Percentiles rank a stretch among this genome's conserved stretches.
phyloP scores from a whole-genome alignment of 2,113 vertebrate genomes.

The Onychorhynchus coronatus region DNA sequence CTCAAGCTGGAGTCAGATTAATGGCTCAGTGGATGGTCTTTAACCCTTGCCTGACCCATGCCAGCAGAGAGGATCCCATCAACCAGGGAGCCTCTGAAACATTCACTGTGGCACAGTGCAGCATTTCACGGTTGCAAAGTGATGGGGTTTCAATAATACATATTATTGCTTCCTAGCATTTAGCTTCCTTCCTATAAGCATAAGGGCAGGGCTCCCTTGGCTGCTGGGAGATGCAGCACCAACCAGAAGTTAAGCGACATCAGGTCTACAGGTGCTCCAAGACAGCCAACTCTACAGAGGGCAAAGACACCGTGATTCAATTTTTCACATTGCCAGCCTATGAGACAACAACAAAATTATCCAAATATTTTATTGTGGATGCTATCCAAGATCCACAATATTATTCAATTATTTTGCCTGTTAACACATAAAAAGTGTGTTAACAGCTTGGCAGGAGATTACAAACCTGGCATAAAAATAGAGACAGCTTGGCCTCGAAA shows the following conservation, averaged over 20 bases:
- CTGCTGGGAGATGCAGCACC: neutral
- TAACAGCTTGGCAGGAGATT: neutral
- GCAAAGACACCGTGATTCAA: neutral
- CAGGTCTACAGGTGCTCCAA: neutral
- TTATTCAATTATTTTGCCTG: neutral
- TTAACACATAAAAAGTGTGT: neutral
- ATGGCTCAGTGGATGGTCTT: neutral
- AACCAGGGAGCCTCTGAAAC: neutral
- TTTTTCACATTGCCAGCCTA: neutral
- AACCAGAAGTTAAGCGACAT: neutral
- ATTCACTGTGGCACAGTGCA: neutral
- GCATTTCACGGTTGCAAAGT: neutral
- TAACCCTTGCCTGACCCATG: constrained; percentile 27
- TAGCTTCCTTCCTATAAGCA: too few relatives aligned
- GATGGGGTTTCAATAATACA: neutral
- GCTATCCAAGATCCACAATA: neutral
- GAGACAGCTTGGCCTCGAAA: neutral
- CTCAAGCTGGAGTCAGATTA: constrained; percentile 14
- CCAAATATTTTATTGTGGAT: neutral
- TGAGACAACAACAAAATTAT: neutral
- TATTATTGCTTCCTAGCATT: neutral
- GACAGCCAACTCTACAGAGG: neutral
- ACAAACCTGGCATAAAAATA: neutral
- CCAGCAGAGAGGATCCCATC: neutral
- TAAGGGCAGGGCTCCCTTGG: neutral